Percentiles rank a stretch among this genome's conserved stretches.
phyloP scores from a whole-genome alignment of 2,113 vertebrate species.

The Camelus bactrianus region DNA sequence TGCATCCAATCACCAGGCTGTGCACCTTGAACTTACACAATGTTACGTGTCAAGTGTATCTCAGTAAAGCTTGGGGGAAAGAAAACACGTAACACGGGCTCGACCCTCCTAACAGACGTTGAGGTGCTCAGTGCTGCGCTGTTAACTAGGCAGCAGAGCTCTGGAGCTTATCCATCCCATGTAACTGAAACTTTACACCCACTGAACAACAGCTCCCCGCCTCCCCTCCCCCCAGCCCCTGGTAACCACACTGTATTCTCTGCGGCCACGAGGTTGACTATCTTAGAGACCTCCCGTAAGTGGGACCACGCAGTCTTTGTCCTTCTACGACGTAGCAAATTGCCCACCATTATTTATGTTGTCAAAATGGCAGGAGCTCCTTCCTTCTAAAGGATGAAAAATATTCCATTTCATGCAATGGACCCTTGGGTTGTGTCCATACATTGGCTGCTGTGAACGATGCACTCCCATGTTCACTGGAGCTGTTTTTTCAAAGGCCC shows the following conservation, averaged over 20 bases:
- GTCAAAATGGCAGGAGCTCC: not conserved
- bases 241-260: not conserved
- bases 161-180: no score
- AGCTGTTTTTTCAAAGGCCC: not conserved
- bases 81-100: not conserved
- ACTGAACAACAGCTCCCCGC: not conserved
- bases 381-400: not conserved
- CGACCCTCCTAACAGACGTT: not conserved
- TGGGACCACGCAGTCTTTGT: not conserved
- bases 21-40: not conserved
- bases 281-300: no score
- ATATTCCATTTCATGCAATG: not conserved
- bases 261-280: not conserved
- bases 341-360: not conserved
- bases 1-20: not conserved
- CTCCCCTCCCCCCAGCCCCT: not conserved
- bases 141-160: no score
- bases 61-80: not conserved
- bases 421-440: not conserved
- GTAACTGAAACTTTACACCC: not conserved
- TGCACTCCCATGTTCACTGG: no score
- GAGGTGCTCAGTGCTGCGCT: fast-evolving
- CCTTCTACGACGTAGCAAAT: not conserved
- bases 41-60: not conserved
- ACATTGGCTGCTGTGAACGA: not conserved